A percentile compares a stretch with the other conserved stretches of the same genome.
These are phyloP conservation scores for Cheilosia grossa DNA, from an alignment of 2,888 invertebrate species.

Conservation along the genomic window DNA sequence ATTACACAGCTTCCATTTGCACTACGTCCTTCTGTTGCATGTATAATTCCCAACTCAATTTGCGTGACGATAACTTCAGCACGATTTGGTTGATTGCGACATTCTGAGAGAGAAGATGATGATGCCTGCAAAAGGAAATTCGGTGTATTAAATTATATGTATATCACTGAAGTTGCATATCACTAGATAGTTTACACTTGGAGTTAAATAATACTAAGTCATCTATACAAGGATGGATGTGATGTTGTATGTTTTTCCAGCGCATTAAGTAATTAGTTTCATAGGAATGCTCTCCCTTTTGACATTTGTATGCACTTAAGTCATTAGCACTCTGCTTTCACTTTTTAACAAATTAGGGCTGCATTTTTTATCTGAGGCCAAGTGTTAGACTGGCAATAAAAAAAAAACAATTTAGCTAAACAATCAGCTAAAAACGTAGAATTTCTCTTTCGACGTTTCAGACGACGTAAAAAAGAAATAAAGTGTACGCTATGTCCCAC, in stretches of 20 bases:
- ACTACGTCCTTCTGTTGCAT: slow-evolving; percentile 50
- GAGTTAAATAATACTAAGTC: background rate
- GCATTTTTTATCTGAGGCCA: too few species aligned
- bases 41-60: slow-evolving; percentile 57
- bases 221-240: background rate
- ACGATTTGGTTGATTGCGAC: slow-evolving; percentile 53
- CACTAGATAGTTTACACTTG: slow-evolving; percentile 21
- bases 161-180: slow-evolving; percentile 7
- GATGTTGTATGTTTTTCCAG: background rate
- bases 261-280: background rate
- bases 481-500: too few species aligned
- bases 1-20: slow-evolving; percentile 44
- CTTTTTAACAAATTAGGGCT: too few species aligned
- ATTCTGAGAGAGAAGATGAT: slow-evolving; percentile 25
- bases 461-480: too few species aligned
- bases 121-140: slow-evolving; percentile 17
- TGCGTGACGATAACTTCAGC: slow-evolving; percentile 57
- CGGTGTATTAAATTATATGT: slow-evolving; percentile 2
- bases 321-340: too few species aligned
- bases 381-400: too few species aligned
- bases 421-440: too few species aligned
- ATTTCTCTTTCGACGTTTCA: too few species aligned
- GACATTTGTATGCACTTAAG: background rate
- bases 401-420: too few species aligned
- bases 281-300: background rate